phyloP scores from a whole-genome alignment of 2,113 vertebrate species.

The Hyaena hyaena region DNA sequence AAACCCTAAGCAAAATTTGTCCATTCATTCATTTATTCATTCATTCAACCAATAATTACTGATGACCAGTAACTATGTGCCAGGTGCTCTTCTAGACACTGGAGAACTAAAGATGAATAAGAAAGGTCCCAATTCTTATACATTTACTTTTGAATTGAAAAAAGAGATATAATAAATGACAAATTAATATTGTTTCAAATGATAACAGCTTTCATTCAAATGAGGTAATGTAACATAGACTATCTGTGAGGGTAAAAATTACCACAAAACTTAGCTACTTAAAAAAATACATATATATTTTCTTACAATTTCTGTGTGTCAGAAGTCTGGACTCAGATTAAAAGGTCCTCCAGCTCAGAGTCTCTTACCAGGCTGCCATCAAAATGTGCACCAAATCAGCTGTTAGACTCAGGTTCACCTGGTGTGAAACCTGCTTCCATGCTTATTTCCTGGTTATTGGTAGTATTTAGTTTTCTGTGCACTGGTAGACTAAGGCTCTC shows the following conservation, averaged over 20 bases:
- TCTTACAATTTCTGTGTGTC: not conserved
- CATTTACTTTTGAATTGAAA: not conserved
- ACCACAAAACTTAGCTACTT: not conserved
- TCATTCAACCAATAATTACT: not conserved
- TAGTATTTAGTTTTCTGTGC: not conserved
- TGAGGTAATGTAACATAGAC: not conserved
- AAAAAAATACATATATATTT: not conserved
- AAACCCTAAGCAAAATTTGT: conserved; percentile 7
- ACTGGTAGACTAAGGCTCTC: not conserved
- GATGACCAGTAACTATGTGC: not conserved
- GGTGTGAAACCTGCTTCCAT: not conserved
- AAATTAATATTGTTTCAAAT: not conserved
- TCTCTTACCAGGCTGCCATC: not conserved
- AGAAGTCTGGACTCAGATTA: not conserved
- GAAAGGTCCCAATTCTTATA: not conserved
- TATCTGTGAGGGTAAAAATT: not conserved
- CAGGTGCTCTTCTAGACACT: not conserved
- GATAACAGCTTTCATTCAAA: not conserved
- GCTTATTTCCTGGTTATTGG: not conserved
- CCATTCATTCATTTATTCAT: not conserved
- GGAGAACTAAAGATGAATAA: not conserved
- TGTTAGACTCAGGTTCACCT: not conserved
- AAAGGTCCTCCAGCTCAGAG: not conserved
- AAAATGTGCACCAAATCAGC: not conserved
- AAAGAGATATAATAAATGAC: not conserved